These are phyloP conservation scores for Rhinolophus sinicus DNA, from an alignment of 2,113 vertebrate genomes.

Conservation along the genomic window DNA sequence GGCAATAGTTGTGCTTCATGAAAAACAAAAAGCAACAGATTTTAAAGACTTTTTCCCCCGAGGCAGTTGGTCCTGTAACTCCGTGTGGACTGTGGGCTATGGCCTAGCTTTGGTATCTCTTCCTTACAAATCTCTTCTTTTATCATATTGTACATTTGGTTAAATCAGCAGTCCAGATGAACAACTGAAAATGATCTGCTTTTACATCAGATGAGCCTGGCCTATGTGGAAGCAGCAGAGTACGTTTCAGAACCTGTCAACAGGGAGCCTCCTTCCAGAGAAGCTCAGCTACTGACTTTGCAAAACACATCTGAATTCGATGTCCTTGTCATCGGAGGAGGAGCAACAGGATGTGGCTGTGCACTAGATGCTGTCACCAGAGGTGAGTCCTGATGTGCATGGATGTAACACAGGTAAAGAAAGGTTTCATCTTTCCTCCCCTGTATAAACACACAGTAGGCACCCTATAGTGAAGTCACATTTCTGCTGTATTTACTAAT, in stretches of 20 bases:
- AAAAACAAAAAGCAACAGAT: background rate
- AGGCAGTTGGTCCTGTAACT: background rate
- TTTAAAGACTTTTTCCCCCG: background rate
- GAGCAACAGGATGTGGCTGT: slow-evolving; percentile 96
- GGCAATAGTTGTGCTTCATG: background rate
- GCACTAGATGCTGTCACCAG: slow-evolving; percentile 96
- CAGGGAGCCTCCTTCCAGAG: slow-evolving; percentile 88
- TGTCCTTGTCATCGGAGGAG: slow-evolving; percentile 94
- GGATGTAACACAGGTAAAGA: background rate
- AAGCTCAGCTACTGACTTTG: slow-evolving; percentile 88
- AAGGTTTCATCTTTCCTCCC: background rate
- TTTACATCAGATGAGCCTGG: slow-evolving; percentile 85
- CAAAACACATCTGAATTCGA: slow-evolving; percentile 90
- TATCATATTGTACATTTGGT: background rate
- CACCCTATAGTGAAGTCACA: rapidly evolving
- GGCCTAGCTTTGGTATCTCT: background rate
- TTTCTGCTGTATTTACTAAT: background rate
- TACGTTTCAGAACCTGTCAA: slow-evolving; percentile 69
- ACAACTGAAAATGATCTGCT: background rate
- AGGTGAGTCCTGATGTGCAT: slow-evolving; percentile 82
- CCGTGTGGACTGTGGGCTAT: background rate
- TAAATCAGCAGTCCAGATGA: background rate
- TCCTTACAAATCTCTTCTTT: background rate
- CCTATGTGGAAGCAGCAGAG: slow-evolving; percentile 88
- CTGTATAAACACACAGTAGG: rapidly evolving